Evolutionary conservation across 2,113 vertebrate genomes (phyloP).

Genomic region (Miniopterus natalensis): DNA sequence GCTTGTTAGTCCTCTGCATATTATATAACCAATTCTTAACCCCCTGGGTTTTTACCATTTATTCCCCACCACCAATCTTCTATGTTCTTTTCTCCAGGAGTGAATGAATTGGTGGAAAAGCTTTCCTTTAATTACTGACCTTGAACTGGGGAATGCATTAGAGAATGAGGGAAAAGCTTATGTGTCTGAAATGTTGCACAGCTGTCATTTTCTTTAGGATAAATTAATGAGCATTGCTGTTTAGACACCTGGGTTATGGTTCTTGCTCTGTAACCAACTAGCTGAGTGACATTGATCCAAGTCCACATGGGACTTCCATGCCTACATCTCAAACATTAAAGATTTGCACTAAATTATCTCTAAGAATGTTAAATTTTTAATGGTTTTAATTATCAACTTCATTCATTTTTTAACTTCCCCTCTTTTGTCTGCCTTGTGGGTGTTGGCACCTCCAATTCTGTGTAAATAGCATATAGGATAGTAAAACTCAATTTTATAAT

Average conservation of each 20-base stretch:
- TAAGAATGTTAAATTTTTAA: conserved; percentile 76
- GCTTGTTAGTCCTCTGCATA: not conserved
- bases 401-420: conserved; percentile 61
- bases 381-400: conserved; percentile 78
- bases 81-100: conserved; percentile 58
- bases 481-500: conserved; percentile 29
- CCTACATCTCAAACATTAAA: conserved; percentile 70
- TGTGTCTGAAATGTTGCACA: conserved; percentile 64
- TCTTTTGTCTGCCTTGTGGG: conserved; percentile 66
- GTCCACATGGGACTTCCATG: conserved; percentile 16
- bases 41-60: conserved; percentile 60
- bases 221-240: conserved; percentile 77
- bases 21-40: not conserved
- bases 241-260: conserved; percentile 80
- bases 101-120: conserved; percentile 41
- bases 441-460: conserved; percentile 9
- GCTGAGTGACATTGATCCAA: conserved; percentile 76
- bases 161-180: conserved; percentile 59
- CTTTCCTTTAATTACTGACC: conserved; percentile 80
- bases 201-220: conserved; percentile 75
- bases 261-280: conserved; percentile 55
- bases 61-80: not conserved
- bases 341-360: conserved; percentile 77
- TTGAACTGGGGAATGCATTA: conserved; percentile 80
- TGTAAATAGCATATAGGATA: conserved; percentile 9